These are phyloP conservation scores for Bacillus rossius DNA, from an alignment of 1,140 invertebrate genomes.

Conservation along the genomic window DNA sequence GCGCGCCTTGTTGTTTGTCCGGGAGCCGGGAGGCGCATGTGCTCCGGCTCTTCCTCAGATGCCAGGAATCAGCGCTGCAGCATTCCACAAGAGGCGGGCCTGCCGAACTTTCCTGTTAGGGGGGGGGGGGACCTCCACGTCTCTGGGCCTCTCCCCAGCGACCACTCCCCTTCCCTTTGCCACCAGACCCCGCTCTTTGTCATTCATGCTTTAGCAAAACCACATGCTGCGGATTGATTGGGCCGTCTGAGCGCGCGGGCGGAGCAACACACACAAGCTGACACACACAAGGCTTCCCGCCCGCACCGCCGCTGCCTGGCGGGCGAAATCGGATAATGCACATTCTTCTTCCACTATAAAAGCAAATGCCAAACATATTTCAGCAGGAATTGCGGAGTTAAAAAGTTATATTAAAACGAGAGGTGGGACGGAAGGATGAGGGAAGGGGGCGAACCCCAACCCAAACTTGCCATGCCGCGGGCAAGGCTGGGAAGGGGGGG, in stretches of 20 bases:
- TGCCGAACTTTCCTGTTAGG: too few relatives aligned
- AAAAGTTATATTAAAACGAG: conserved; percentile 25
- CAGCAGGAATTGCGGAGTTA: conserved; percentile 23
- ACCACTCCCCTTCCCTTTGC: too few relatives aligned
- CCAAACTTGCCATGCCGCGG: too few relatives aligned
- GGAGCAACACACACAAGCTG: not conserved
- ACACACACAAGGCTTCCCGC: too few relatives aligned
- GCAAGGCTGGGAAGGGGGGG: conserved; percentile 2
- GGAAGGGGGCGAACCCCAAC: too few relatives aligned
- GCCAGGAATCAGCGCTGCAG: too few relatives aligned
- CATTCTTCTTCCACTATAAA: conserved; percentile 24
- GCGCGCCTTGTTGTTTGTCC: too few relatives aligned
- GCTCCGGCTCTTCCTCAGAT: too few relatives aligned
- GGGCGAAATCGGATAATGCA: conserved; percentile 23
- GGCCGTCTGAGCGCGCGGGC: conserved; percentile 4
- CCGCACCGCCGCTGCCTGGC: not conserved
- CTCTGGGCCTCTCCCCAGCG: too few relatives aligned
- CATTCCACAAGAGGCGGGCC: too few relatives aligned
- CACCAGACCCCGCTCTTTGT: conserved; percentile 16
- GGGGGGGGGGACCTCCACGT: too few relatives aligned
- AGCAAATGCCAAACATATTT: conserved; percentile 26
- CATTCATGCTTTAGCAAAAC: conserved; percentile 22
- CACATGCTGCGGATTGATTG: conserved; percentile 21
- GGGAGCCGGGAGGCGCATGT: too few relatives aligned
- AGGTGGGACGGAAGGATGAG: not conserved